A percentile compares a stretch with the other conserved stretches of the same genome.
Evolutionary conservation across 1,140 invertebrate genomes (phyloP).

Genomic region (Drosophila carrolli): DNA sequence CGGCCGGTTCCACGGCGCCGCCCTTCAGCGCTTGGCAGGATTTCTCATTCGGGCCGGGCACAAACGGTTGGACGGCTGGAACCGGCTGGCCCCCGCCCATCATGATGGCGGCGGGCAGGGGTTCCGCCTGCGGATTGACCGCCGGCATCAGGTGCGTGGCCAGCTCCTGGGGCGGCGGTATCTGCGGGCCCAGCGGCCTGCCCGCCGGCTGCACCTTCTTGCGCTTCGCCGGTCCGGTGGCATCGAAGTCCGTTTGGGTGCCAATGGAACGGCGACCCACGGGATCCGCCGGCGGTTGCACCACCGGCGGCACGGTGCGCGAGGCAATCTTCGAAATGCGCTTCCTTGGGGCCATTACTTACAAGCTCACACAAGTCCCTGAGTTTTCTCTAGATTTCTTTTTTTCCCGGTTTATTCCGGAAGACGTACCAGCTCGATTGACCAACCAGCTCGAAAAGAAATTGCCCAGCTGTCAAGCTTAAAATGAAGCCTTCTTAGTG

Average conservation of each 20-base stretch:
- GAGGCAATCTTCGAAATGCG: conserved; percentile 12
- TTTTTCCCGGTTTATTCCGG: too few relatives aligned
- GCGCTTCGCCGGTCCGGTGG: background rate
- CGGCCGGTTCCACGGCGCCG: too few relatives aligned
- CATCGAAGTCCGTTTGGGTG: conserved; percentile 6
- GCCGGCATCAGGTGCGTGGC: background rate
- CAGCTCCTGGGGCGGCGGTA: background rate
- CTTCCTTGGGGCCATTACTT: conserved; percentile 10
- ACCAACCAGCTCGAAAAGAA: too few relatives aligned
- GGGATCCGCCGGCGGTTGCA: too few relatives aligned
- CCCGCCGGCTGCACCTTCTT: background rate
- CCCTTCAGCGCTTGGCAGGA: background rate
- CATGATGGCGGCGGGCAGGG: background rate
- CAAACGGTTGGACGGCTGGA: background rate
- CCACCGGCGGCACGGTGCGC: too few relatives aligned
- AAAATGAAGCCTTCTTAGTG: background rate
- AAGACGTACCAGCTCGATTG: too few relatives aligned
- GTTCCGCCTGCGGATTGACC: background rate
- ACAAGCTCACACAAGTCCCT: too few relatives aligned
- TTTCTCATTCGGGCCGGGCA: conserved; percentile 8
- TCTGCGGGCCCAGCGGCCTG: background rate
- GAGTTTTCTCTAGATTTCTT: too few relatives aligned
- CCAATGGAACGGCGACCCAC: conserved; percentile 1
- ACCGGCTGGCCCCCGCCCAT: background rate
- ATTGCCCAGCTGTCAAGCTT: background rate